Evolutionary conservation across 2,797 vertebrate genomes (phyloP).

Genomic region (Acanthis flammea): DNA sequence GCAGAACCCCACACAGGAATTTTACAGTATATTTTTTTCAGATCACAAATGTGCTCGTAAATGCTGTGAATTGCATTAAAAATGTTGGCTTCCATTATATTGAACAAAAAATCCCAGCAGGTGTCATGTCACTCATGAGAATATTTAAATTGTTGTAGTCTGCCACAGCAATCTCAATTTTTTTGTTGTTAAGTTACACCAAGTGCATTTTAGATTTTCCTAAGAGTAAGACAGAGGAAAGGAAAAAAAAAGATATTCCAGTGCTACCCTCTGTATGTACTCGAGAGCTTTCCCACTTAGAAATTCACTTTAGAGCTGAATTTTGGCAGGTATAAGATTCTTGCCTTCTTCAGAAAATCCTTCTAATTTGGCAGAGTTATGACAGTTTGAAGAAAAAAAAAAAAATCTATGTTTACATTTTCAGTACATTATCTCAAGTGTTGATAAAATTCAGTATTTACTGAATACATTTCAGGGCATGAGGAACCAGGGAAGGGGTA

Average conservation of each 20-base stretch:
- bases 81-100: background rate
- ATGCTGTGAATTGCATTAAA: background rate
- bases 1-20: background rate
- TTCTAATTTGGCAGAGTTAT: background rate
- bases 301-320: background rate
- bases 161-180: background rate
- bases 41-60: background rate
- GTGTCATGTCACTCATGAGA: background rate
- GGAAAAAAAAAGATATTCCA: background rate
- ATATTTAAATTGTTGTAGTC: background rate
- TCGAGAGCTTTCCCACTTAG: background rate
- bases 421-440: background rate
- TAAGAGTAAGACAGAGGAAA: background rate
- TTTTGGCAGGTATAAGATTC: background rate
- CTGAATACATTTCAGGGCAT: background rate
- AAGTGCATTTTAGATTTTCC: background rate
- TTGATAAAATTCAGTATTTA: background rate
- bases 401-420: background rate
- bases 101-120: background rate
- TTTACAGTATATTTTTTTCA: background rate
- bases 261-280: accelerated
- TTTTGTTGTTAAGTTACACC: background rate
- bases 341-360: background rate
- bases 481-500: background rate
- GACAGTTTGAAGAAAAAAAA: background rate